Conservation (phyloP, 2,113 vertebrate species). For the Myiozetetes cayanensis region DNA sequence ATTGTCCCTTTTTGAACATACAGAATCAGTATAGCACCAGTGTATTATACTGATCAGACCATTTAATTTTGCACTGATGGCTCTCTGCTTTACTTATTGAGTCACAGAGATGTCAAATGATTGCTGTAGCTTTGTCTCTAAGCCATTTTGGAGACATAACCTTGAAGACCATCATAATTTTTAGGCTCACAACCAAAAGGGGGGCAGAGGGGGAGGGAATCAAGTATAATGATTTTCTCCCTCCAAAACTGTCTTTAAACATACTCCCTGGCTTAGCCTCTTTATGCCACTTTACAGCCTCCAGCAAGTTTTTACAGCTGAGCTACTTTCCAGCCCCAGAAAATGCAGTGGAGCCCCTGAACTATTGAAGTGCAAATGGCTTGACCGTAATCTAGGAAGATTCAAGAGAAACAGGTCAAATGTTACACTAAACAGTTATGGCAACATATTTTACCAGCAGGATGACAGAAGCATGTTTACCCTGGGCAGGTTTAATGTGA, state of each 20-base stretch:
- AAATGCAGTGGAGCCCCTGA: neutral
- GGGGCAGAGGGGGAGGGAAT: neutral
- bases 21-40: neutral
- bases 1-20: neutral
- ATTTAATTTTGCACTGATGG: neutral
- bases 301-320: constrained; percentile 29
- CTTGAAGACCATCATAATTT: neutral
- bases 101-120: neutral
- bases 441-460: constrained; percentile 14
- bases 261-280: neutral
- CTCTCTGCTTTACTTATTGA: neutral
- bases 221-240: neutral
- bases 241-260: neutral
- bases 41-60: neutral
- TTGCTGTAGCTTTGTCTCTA: neutral
- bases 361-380: constrained; percentile 44
- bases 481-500: neutral
- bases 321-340: neutral
- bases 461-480: neutral
- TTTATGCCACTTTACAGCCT: constrained; percentile 1
- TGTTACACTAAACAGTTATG: neutral
- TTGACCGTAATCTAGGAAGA: neutral
- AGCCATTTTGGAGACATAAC: neutral
- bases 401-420: constrained; percentile 35
- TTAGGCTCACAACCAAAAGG: neutral